Base-by-base conservation (phyloP, 2,888 invertebrate genomes). In the Apoda limacodes region DNA sequence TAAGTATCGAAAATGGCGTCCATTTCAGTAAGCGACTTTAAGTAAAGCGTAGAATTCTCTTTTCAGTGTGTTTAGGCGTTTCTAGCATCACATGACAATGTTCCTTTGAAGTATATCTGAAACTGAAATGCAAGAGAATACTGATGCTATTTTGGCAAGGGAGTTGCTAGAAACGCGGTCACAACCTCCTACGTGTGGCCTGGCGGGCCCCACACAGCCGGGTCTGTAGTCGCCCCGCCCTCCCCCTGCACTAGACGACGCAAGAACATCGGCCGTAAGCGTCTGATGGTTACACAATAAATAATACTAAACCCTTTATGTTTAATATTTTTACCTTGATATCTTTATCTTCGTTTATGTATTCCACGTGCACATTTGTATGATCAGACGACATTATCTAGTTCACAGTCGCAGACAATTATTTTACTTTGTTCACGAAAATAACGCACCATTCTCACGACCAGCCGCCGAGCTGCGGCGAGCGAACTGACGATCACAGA, bases 181-280 rank as follows among this genome's bases (percentile, higher is more conserved):
- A 83, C 83, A 83, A 83, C 83, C 82, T 76, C 80, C 75, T 67
- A 75, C 75, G 80, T 72, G 75, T 72, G 78, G 76, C 76, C 74
- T 75, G 75, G 55, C 71, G 75, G 75, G 83, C 83, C 83, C 83
- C 83, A 82, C 81, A 72, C 78, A 70, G 71, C 69, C 63, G 74
- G 75, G 71, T 68, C 76, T 65, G 71, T 67, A 55, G 63, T 72
- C 64, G 80, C 80, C 76, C 81, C 78, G 80, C 81, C 82, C 80
- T 78, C 75, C 80, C 81, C 80, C 78, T 81, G 74, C 80, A 60
- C 65, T 66, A 60, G 52, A 57, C 50, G 66, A 71, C 63, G 68
- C 64, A 60, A 75, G 72, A 75, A 70, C 71, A 67, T 74, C 70
- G 74, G 74, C 72, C 70, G 75, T 65, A 71, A 48, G 76, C 78